Conservation (phyloP, 2,888 invertebrate genomes). For the Eurytoma adleriae region DNA sequence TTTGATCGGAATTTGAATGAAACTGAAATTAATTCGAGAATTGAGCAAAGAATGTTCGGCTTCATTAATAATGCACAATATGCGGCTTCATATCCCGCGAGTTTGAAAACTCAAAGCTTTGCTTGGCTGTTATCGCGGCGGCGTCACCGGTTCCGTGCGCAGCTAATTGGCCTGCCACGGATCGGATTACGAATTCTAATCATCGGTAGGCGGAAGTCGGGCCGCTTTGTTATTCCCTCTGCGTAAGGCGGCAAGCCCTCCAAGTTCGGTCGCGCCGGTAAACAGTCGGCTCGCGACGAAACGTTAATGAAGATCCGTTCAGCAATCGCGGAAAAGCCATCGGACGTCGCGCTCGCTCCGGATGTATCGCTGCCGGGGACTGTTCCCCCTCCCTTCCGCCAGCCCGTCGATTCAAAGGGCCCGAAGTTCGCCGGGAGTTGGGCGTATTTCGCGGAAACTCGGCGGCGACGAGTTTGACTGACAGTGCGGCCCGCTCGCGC, state of each 20-base stretch:
- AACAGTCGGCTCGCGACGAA: slow-evolving; percentile 28
- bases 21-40: no score
- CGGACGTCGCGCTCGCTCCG: no score
- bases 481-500: slow-evolving; percentile 24
- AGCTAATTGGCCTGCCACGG: slow-evolving; percentile 47
- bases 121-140: background rate
- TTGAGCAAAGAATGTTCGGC: no score
- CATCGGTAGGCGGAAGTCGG: slow-evolving; percentile 4
- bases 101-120: no score
- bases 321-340: background rate
- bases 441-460: slow-evolving; percentile 47
- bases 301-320: slow-evolving; percentile 53
- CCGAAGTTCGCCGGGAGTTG: background rate
- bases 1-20: no score
- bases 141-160: background rate
- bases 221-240: slow-evolving; percentile 44
- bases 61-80: no score
- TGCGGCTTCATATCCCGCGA: no score
- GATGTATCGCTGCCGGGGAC: no score
- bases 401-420: no score
- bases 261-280: slow-evolving; percentile 44
- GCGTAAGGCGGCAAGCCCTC: background rate
- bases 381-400: no score
- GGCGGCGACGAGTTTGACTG: slow-evolving; percentile 40
- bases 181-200: slow-evolving; percentile 55